Conservation (phyloP, 2,113 vertebrate genomes). For the Alethe castanea region DNA sequence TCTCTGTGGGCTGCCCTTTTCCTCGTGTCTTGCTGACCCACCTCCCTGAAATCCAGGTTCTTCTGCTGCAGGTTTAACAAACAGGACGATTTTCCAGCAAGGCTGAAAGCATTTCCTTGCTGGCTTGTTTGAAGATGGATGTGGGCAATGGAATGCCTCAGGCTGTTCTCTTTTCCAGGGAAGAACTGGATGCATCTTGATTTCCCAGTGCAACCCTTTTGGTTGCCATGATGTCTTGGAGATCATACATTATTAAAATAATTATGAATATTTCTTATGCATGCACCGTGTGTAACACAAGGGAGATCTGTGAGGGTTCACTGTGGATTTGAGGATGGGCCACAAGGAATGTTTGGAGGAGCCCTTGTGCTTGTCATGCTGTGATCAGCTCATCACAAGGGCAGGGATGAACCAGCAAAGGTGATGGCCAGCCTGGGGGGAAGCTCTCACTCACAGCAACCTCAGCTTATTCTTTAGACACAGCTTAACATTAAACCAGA, state of each 20-base stretch:
- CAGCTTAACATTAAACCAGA: background rate
- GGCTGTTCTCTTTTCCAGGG: background rate
- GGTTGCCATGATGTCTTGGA: background rate
- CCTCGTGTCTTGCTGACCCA: background rate
- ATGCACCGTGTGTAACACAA: rapidly evolving
- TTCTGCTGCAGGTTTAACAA: background rate
- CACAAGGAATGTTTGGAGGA: background rate
- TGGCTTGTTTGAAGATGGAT: background rate
- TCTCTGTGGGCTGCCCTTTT: background rate
- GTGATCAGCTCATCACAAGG: background rate
- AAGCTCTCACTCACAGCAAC: background rate
- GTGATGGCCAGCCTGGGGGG: too few relatives aligned
- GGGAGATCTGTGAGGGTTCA: background rate
- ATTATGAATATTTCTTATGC: background rate
- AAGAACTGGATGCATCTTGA: background rate
- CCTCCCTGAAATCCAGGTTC: background rate
- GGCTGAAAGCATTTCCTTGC: background rate
- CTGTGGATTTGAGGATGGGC: background rate
- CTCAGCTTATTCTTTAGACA: background rate
- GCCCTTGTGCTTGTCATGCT: rapidly evolving
- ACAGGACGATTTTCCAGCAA: background rate
- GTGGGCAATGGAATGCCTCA: background rate
- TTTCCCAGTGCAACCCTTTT: background rate
- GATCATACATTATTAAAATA: background rate
- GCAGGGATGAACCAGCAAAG: rapidly evolving